A percentile compares a stretch with the other conserved stretches of the same genome.
These are phyloP conservation scores for Pemphigus obesinymphae DNA, from an alignment of 1,140 invertebrate genomes.

Conservation along the genomic window DNA sequence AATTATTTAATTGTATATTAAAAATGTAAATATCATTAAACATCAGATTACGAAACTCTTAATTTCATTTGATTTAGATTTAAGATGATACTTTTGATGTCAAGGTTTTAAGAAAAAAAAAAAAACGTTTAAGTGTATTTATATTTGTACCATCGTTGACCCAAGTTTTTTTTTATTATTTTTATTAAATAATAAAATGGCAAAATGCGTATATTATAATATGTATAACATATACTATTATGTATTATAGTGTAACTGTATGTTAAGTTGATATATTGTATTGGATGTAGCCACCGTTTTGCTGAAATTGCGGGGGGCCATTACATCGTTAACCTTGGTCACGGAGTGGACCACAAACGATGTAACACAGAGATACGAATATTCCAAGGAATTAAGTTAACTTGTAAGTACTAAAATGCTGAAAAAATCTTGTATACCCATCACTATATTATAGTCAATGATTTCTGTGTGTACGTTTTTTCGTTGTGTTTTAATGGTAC, in stretches of 20 bases:
- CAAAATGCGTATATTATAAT: neutral
- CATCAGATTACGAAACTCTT: neutral
- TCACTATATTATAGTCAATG: slow-evolving; percentile 3
- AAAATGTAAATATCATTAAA: neutral
- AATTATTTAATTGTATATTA: too few species aligned
- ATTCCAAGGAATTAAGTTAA: slow-evolving; percentile 11
- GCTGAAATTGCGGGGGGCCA: neutral
- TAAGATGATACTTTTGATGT: neutral
- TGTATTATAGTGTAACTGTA: neutral
- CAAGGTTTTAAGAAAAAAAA: neutral
- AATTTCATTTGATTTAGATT: neutral
- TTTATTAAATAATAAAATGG: neutral
- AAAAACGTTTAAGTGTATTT: too few species aligned
- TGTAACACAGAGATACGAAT: slow-evolving; percentile 31
- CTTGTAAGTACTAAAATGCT: neutral
- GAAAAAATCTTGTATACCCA: neutral
- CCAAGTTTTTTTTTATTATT: neutral
- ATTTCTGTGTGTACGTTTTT: neutral
- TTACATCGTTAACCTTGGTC: slow-evolving; percentile 23
- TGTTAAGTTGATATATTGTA: neutral
- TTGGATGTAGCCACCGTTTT: neutral
- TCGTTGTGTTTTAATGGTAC: neutral
- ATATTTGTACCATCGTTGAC: neutral
- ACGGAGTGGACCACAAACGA: slow-evolving; percentile 34
- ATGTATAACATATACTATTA: neutral